Conservation (phyloP, 2,113 vertebrate genomes). For the Rynchops niger region DNA sequence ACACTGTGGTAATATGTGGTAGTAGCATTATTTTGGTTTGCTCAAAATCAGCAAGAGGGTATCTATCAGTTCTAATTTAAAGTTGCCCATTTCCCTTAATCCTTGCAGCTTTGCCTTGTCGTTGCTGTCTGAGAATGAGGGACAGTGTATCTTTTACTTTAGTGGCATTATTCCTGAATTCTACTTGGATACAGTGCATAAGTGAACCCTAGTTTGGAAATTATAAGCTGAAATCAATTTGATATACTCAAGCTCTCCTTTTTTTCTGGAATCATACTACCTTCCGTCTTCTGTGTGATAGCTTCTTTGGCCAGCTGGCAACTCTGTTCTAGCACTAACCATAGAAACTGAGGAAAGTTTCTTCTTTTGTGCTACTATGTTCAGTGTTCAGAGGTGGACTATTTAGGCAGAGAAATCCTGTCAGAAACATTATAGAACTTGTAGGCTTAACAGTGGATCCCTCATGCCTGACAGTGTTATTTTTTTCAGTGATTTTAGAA, state of each 20-base stretch:
- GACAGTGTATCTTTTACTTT: not conserved
- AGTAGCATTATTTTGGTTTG: not conserved
- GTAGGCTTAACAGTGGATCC: not conserved
- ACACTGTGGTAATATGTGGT: not conserved
- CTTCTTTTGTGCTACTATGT: not conserved
- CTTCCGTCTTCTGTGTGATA: not conserved
- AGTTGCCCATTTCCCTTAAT: not conserved
- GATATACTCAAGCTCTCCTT: not conserved
- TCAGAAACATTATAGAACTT: not conserved
- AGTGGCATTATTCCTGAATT: not conserved
- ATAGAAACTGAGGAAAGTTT: not conserved
- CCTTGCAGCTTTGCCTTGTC: not conserved
- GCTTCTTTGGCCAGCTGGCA: not conserved
- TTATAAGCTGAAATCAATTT: not conserved
- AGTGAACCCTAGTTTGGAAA: not conserved
- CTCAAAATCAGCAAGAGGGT: not conserved
- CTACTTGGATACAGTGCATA: not conserved
- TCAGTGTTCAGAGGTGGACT: not conserved
- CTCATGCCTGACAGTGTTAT: not conserved
- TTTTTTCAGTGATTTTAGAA: not conserved
- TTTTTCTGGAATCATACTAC: not conserved
- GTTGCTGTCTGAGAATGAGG: not conserved
- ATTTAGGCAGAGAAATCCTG: not conserved
- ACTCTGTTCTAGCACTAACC: not conserved
- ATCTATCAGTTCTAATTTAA: not conserved